phyloP scores from a whole-genome alignment of 2,113 vertebrate species.

The Neolamprologus sp. region DNA sequence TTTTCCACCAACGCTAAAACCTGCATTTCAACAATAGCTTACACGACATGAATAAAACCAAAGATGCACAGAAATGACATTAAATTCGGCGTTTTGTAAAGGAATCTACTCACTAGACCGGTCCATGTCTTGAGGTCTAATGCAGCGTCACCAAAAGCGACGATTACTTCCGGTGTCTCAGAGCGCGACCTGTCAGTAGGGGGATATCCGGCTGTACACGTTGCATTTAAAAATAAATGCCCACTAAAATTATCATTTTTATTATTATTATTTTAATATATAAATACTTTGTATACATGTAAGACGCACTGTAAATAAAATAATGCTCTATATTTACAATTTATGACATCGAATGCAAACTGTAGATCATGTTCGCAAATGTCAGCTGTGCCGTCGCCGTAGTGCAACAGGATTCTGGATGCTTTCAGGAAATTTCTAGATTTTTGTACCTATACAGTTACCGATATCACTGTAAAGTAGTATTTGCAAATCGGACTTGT shows the following conservation, averaged over 20 bases:
- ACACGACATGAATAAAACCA: neutral
- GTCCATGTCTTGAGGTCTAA: conserved; percentile 70
- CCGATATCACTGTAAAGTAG: neutral
- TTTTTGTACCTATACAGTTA: neutral
- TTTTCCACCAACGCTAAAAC: neutral
- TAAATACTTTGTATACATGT: neutral
- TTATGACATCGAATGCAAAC: neutral
- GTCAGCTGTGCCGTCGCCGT: neutral
- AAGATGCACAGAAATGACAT: rapidly evolving
- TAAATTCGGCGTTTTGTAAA: neutral
- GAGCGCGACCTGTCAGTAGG: neutral
- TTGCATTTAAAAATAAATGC: conserved; percentile 41
- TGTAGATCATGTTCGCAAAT: neutral
- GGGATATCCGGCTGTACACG: neutral
- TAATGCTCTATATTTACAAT: rapidly evolving
- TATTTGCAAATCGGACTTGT: neutral
- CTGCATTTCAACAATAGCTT: neutral
- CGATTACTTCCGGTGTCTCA: conserved; percentile 59
- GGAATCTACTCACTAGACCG: conserved; percentile 55
- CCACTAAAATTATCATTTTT: neutral
- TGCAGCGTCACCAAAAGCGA: conserved; percentile 72
- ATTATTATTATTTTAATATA: neutral
- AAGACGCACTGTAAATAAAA: neutral
- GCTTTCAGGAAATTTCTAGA: neutral
- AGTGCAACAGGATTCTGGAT: neutral